Evolutionary conservation across 2,113 vertebrate species (phyloP).

Genomic region (Urocolius indicus): DNA sequence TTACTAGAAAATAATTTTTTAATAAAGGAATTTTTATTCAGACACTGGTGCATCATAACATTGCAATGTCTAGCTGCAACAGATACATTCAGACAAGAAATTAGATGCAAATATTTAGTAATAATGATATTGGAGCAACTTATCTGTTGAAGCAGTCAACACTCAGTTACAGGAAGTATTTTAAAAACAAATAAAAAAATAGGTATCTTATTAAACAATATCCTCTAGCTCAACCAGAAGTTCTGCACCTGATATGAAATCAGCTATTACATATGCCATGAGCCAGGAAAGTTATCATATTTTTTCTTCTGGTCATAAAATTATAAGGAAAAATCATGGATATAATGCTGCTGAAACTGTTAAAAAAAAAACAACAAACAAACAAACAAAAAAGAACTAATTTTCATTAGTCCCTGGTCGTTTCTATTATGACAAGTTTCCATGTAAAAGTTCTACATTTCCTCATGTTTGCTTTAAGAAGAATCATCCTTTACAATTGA

Average conservation of each 20-base stretch:
- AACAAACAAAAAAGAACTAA: accelerated
- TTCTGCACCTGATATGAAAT: not conserved
- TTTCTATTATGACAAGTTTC: not conserved
- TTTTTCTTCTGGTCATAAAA: not conserved
- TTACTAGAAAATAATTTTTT: not conserved
- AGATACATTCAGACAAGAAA: not conserved
- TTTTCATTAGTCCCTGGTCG: not conserved
- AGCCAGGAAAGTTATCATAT: not conserved
- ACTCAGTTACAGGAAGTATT: not conserved
- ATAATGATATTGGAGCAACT: not conserved
- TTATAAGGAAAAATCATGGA: not conserved
- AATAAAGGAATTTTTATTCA: not conserved
- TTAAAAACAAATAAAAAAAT: not conserved
- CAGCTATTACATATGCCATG: not conserved
- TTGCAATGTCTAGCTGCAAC: not conserved
- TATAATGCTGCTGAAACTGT: not conserved
- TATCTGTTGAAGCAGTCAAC: not conserved
- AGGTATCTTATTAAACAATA: not conserved
- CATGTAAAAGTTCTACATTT: not conserved
- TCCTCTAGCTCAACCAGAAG: not conserved
- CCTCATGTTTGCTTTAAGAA: not conserved
- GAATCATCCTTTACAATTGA: not conserved
- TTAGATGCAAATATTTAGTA: not conserved
- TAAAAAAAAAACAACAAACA: not conserved
- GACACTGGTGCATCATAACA: not conserved